Evolutionary conservation across 2,797 vertebrate genomes (phyloP).

Genomic region (Hoplostethus atlanticus): DNA sequence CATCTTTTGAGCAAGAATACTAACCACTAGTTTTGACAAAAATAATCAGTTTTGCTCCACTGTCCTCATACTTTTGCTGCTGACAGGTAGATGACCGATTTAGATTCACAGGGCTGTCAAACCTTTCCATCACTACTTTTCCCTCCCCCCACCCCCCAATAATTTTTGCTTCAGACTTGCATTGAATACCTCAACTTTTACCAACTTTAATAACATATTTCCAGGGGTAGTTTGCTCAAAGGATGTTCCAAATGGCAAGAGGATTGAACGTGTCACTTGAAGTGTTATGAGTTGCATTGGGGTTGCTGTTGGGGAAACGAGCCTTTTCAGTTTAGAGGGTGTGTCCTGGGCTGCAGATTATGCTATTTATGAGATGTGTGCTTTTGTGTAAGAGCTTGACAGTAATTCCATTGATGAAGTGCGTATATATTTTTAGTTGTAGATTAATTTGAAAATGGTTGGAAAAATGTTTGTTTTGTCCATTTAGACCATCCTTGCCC

Average conservation of each 20-base stretch:
- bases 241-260: background rate
- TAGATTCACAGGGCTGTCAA: background rate
- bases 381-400: conserved; percentile 53
- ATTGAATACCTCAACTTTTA: conserved; percentile 6
- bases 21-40: background rate
- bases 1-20: background rate
- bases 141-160: background rate
- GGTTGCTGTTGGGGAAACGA: conserved; percentile 2
- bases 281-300: background rate
- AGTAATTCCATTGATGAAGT: conserved; percentile 65
- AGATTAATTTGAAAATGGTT: conserved; percentile 66
- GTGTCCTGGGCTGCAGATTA: conserved; percentile 21
- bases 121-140: background rate
- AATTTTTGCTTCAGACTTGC: background rate
- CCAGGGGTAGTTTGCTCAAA: background rate
- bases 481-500: conserved; percentile 20
- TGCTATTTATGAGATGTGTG: conserved; percentile 63
- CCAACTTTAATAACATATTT: background rate
- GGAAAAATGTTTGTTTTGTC: conserved; percentile 30
- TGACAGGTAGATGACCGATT: conserved; percentile 15
- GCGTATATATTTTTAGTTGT: conserved; percentile 71
- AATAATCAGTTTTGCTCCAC: background rate
- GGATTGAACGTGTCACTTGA: background rate
- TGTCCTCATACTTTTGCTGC: background rate
- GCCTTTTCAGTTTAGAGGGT: conserved; percentile 12